A percentile compares a stretch with the other conserved stretches of the same genome.
Conservation (phyloP, 2,797 vertebrate genomes). For the Spinibarbus caldwelli region DNA sequence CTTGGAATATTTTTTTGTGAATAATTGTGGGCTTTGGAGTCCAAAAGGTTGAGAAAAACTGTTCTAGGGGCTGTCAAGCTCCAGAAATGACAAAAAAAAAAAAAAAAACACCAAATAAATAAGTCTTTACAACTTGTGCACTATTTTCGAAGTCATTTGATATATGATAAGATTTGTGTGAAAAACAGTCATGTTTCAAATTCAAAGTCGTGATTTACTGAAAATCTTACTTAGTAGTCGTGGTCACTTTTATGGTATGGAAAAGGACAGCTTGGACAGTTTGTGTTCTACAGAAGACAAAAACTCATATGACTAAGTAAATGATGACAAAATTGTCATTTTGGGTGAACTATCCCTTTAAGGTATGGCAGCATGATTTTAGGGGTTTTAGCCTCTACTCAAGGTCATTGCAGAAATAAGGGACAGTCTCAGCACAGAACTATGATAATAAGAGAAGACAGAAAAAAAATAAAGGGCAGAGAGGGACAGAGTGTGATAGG, state of each 20-base stretch:
- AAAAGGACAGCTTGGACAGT: not conserved
- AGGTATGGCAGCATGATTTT: not conserved
- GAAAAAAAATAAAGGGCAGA: slow-evolving; percentile 33
- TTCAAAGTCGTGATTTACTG: not conserved
- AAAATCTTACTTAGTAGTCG: not conserved
- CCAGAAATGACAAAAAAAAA: no score
- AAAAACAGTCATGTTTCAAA: not conserved
- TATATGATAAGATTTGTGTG: not conserved
- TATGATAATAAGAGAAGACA: slow-evolving; percentile 16
- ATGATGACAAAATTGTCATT: not conserved
- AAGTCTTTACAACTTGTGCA: not conserved
- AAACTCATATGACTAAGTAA: not conserved
- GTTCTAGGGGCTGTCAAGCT: not conserved
- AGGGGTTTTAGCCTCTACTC: slow-evolving; percentile 11
- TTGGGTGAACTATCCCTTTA: not conserved
- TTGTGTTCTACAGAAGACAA: not conserved
- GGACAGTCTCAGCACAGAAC: not conserved
- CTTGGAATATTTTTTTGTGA: not conserved
- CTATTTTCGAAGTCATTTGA: not conserved
- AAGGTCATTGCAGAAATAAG: slow-evolving; percentile 11
- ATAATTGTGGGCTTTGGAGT: not conserved
- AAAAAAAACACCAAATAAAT: not conserved
- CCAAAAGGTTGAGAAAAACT: not conserved
- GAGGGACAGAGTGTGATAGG: not conserved
- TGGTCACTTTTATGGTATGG: not conserved